phyloP scores from a whole-genome alignment of 2,113 vertebrate species.

The Choloepus hoffmanni region DNA sequence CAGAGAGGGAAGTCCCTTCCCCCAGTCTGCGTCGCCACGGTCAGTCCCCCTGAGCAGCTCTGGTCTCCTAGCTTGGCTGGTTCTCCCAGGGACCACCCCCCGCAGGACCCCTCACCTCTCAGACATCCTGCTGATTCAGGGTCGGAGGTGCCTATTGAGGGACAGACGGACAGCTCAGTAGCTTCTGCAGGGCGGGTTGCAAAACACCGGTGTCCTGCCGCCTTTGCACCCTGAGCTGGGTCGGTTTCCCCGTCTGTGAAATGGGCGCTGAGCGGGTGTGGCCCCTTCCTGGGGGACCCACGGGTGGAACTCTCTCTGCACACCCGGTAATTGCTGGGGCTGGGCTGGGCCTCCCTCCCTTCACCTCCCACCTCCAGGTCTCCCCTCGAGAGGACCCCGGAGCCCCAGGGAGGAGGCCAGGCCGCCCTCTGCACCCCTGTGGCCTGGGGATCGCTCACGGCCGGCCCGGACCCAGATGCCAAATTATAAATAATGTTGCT shows the following conservation, averaged over 20 bases:
- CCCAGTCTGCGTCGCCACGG: no score
- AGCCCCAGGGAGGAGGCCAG: background rate
- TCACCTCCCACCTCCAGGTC: accelerated
- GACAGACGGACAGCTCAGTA: background rate
- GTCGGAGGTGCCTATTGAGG: background rate
- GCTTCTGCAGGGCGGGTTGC: background rate
- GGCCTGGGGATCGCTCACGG: background rate
- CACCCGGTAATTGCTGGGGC: background rate
- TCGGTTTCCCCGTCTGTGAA: slow-evolving; percentile 36
- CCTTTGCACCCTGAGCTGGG: background rate
- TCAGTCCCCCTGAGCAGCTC: background rate
- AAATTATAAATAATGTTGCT: background rate
- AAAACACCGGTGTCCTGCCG: background rate
- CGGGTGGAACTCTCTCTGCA: background rate
- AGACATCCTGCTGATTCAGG: background rate
- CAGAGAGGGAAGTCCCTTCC: background rate
- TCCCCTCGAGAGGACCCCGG: background rate
- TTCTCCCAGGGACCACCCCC: no score
- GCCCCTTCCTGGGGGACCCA: background rate
- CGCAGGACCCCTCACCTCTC: background rate
- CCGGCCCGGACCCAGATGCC: background rate
- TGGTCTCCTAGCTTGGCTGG: background rate
- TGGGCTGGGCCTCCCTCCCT: background rate
- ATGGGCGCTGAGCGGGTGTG: background rate
- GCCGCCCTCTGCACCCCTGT: background rate